Evolutionary conservation across 2,797 vertebrate genomes (phyloP).

Genomic region (Hipposideros larvatus): DNA sequence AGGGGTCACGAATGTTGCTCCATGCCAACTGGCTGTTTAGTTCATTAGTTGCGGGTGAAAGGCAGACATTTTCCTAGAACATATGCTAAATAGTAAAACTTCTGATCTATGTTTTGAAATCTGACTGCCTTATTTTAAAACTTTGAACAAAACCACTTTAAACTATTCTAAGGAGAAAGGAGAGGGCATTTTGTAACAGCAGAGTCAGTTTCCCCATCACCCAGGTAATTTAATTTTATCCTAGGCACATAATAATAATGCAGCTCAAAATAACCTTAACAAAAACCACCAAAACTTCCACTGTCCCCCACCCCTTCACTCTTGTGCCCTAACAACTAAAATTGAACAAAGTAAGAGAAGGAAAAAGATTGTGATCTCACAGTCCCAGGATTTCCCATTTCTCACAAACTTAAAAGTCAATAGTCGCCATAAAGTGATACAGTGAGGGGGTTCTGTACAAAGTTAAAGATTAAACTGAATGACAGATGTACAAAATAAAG

Average conservation of each 20-base stretch:
- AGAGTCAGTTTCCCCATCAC: conserved; percentile 25
- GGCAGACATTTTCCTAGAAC: conserved; percentile 36
- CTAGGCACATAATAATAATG: conserved; percentile 30
- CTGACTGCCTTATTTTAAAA: conserved; percentile 43
- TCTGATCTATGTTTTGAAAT: conserved; percentile 40
- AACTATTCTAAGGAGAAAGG: conserved; percentile 10
- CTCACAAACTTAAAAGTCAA: conserved; percentile 38
- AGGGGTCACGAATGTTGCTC: conserved; percentile 12
- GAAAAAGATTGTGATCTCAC: conserved; percentile 5
- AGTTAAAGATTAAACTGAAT: conserved; percentile 55
- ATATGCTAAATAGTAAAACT: conserved; percentile 49
- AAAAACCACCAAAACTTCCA: conserved; percentile 40
- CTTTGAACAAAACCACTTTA: conserved; percentile 27
- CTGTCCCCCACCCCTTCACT: not conserved
- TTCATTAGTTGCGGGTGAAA: conserved; percentile 58
- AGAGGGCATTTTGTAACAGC: conserved; percentile 47
- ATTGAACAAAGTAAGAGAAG: conserved; percentile 20
- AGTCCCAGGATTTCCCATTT: conserved; percentile 36
- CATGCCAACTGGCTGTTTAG: not conserved
- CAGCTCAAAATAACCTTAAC: conserved; percentile 41
- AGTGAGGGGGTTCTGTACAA: conserved; percentile 31
- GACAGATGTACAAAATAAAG: conserved; percentile 47
- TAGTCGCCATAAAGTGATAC: conserved; percentile 3
- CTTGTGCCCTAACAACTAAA: conserved; percentile 53
- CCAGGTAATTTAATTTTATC: conserved; percentile 32